Evolutionary conservation across 2,113 vertebrate species (phyloP).

Genomic region (Alethe diademata): DNA sequence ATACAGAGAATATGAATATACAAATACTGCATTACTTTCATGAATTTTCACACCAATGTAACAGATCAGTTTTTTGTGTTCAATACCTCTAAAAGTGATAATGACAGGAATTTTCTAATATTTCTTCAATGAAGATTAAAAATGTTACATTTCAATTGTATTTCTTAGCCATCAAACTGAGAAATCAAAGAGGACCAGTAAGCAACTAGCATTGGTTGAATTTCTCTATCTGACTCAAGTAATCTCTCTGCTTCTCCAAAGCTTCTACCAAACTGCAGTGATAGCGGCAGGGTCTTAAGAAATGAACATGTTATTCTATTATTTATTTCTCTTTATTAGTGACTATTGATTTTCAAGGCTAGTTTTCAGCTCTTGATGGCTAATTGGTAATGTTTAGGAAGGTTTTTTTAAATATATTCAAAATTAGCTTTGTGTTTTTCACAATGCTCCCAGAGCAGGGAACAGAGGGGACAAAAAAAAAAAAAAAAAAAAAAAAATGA

Average conservation of each 20-base stretch:
- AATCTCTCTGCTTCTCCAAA: neutral
- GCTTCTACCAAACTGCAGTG: neutral
- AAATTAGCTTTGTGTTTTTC: neutral
- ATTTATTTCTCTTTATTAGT: neutral
- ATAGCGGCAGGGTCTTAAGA: neutral
- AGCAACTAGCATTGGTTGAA: neutral
- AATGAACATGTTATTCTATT: neutral
- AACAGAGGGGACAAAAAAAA: rapidly evolving
- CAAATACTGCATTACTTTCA: neutral
- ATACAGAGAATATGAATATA: neutral
- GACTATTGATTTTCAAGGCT: neutral
- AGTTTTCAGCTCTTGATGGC: neutral
- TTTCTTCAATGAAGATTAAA: neutral
- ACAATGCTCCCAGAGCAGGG: neutral
- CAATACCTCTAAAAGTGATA: neutral
- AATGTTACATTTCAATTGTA: neutral
- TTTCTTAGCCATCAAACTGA: neutral
- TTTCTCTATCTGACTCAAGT: neutral
- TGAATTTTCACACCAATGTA: neutral
- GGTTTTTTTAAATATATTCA: neutral
- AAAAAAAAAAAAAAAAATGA: neutral
- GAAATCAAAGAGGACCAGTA: neutral
- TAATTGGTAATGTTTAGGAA: neutral
- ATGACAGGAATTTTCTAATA: neutral
- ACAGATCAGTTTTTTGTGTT: neutral